Percentiles rank a stretch among this genome's conserved stretches.
These are phyloP conservation scores for Hyppa rectilinea DNA, from an alignment of 2,888 invertebrate genomes.

Conservation along the genomic window DNA sequence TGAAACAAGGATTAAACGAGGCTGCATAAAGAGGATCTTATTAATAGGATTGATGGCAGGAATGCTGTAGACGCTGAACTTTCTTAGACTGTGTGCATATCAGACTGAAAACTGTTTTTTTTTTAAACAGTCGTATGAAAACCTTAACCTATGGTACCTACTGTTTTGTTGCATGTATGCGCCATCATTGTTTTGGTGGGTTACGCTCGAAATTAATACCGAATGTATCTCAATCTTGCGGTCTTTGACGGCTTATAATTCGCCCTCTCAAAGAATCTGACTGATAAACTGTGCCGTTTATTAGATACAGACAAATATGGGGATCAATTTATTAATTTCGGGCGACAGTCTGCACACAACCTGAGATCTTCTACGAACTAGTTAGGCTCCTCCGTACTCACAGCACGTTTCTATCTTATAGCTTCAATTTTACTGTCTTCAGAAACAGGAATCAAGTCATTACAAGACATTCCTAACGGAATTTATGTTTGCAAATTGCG, in stretches of 20 bases:
- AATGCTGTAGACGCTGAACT: constrained; percentile 35
- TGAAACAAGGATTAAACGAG: background rate
- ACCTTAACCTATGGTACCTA: background rate
- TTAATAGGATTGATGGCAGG: constrained; percentile 19
- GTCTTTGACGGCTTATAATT: background rate
- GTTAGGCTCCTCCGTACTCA: constrained; percentile 39
- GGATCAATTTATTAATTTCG: background rate
- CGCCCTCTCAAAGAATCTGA: background rate
- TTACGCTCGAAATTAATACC: background rate
- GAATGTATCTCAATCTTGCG: background rate
- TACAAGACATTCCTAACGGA: constrained; percentile 39
- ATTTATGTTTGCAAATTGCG: constrained; percentile 5
- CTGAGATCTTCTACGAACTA: constrained; percentile 41
- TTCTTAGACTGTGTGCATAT: constrained; percentile 25
- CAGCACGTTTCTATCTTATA: constrained; percentile 22
- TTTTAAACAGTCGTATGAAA: background rate
- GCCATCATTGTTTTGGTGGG: background rate
- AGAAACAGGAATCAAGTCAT: constrained; percentile 30
- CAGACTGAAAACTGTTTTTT: background rate
- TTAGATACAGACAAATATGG: background rate
- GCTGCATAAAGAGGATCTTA: constrained; percentile 5
- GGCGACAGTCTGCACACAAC: background rate
- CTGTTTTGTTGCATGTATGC: background rate
- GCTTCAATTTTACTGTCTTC: constrained; percentile 20
- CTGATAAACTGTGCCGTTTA: background rate